These are phyloP conservation scores for Penaeus vannamei DNA, from an alignment of 1,140 invertebrate genomes.

Conservation along the genomic window DNA sequence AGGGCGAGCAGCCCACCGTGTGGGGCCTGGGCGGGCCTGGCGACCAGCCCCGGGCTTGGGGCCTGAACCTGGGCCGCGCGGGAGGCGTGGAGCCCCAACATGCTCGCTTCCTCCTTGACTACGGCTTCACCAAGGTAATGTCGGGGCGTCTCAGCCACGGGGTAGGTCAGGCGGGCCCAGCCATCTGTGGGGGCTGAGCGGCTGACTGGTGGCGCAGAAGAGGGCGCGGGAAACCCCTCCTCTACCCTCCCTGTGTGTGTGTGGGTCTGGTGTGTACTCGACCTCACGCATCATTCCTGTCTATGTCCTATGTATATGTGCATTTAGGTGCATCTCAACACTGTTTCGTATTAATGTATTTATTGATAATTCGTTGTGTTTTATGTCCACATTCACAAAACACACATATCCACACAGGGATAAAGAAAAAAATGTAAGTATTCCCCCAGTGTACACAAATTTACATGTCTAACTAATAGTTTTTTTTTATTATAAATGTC, in stretches of 20 bases:
- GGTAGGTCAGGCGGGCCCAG: no score
- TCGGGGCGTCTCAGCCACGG: no score
- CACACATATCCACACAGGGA: background rate
- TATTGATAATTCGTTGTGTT: background rate
- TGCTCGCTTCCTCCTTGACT: constrained; percentile 51
- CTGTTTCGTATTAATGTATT: background rate
- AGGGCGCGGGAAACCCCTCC: no score
- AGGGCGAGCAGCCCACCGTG: constrained; percentile 48
- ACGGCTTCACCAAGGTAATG: constrained; percentile 57
- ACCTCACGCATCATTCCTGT: no score
- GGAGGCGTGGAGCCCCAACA: constrained; percentile 21
- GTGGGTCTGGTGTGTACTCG: no score
- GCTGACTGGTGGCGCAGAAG: no score
- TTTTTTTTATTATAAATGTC: no score
- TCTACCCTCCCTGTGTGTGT: no score
- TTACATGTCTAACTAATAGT: no score
- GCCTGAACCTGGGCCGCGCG: background rate
- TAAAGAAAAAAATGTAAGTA: background rate
- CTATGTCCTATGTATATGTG: no score
- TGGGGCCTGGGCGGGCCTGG: constrained; percentile 52
- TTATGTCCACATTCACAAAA: background rate
- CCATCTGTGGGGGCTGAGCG: no score
- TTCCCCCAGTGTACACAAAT: background rate
- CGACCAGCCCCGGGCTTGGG: constrained; percentile 25
- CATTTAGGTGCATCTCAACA: no score